Base-by-base conservation (phyloP, 2,888 invertebrate species). In the Drosophila meridionalis region DNA sequence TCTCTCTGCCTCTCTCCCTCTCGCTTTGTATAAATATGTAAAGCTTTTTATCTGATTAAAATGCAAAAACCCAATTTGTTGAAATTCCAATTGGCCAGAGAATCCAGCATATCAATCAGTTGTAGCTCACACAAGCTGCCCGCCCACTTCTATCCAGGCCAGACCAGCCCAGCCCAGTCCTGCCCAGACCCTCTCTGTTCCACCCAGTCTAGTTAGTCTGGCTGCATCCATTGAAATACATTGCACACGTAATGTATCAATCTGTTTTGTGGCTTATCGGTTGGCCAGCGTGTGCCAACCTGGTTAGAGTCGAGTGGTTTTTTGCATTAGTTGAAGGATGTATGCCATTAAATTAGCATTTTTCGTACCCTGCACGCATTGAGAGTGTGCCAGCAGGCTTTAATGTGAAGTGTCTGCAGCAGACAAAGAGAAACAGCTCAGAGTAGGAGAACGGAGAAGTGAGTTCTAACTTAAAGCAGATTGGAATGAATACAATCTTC, bases 31-130 rank as follows among this genome's bases (percentile, higher is more conserved):
- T 63, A 69, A 68, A 72, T 69, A 77, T 83, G 68, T 67, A 79
- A 79, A 80, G 88, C 90, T 86, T 78, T 89, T 87, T 66, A 83
- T 76, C 83, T 85, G 87, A 87, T 90, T 87, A 82, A 90, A 90
- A 88, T 81, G 83, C 79, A 88, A 75, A 83, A 81, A 78, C 61
- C 72, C 83, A 90, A 88, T 85, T 83, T 87, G 87, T 78, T 78
- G 74, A 80, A 82, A 78, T 72, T 80, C 69, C 68, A 58, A 80
- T 87, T 85, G 80, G 72, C 73, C 69, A 58, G 67, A 61, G 66
- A 84, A 82, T 75, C 70, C 76, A 73, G 71, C 75, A 87, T 82
- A 87, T 87, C 86, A 90, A 85, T 87, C 83, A 79, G 76, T 56
- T 50, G 9, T 52, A 53, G 14, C 45, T 58, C 36, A 26, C 60